Percentiles rank a stretch among this genome's conserved stretches.
phyloP scores from a whole-genome alignment of 2,797 vertebrate genomes.

The Spinus pinus region DNA sequence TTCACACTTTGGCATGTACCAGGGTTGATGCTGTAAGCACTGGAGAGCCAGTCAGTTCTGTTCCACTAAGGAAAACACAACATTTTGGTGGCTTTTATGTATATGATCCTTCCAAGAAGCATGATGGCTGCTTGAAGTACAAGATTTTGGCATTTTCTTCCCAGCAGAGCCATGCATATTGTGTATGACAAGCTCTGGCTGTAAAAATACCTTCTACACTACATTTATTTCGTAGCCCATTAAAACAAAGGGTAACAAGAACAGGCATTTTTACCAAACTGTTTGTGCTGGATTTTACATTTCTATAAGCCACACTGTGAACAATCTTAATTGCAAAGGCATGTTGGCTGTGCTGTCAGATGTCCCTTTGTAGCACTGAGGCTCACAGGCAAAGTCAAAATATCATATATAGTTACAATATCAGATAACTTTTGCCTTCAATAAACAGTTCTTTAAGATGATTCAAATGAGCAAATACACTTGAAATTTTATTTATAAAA shows the following conservation, averaged over 20 bases:
- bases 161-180: neutral
- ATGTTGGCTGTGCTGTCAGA: neutral
- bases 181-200: neutral
- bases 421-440: neutral
- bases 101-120: neutral
- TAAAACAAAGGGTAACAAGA: slow-evolving; percentile 9
- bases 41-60: neutral
- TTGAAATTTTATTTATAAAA: neutral
- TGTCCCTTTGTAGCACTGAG: neutral
- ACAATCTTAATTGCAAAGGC: neutral
- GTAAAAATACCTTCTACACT: neutral
- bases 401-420: neutral
- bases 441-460: neutral
- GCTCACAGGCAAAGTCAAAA: neutral
- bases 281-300: neutral
- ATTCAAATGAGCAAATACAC: neutral
- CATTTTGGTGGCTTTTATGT: neutral
- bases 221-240: slow-evolving; percentile 15
- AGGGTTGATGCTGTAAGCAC: neutral
- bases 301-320: neutral
- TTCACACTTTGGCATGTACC: neutral
- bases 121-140: neutral
- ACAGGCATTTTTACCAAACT: rapidly evolving
- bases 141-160: neutral
- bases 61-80: neutral